Evolutionary conservation across 2,113 vertebrate species (phyloP).

Genomic region (Zosterops lateralis): DNA sequence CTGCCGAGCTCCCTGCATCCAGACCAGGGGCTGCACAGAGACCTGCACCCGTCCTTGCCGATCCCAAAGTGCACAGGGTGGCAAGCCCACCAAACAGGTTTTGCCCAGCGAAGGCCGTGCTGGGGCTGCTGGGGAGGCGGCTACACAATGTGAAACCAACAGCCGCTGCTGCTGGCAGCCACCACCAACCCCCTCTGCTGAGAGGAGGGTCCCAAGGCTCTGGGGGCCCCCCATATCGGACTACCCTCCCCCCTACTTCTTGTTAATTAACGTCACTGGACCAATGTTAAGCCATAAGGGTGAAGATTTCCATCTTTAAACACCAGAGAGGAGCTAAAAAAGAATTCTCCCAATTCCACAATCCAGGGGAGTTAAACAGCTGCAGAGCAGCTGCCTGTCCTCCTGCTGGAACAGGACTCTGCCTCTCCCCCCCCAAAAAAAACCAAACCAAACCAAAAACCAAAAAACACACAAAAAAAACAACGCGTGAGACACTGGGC

Average conservation of each 20-base stretch:
- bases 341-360: not conserved
- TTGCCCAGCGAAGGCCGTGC: rapidly evolving
- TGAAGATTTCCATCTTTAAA: not conserved
- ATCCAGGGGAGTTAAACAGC: not conserved
- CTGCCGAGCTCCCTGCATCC: not conserved
- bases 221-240: not conserved
- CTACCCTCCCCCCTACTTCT: rapidly evolving
- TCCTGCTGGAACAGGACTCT: not conserved
- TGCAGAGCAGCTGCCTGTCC: not conserved
- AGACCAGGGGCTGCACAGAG: not conserved
- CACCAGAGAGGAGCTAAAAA: not conserved
- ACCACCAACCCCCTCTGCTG: rapidly evolving
- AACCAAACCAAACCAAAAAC: too few relatives aligned
- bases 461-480: too few relatives aligned
- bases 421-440: not conserved
- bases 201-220: not conserved
- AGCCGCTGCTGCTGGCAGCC: not conserved
- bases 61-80: rapidly evolving
- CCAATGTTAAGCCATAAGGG: not conserved
- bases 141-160: rapidly evolving
- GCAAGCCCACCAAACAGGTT: not conserved
- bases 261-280: not conserved
- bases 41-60: rapidly evolving
- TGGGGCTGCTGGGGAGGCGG: rapidly evolving
- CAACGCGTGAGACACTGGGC: not conserved